Evolutionary conservation across 2,113 vertebrate genomes (phyloP).

Genomic region (Poeciliopsis occidentalis): DNA sequence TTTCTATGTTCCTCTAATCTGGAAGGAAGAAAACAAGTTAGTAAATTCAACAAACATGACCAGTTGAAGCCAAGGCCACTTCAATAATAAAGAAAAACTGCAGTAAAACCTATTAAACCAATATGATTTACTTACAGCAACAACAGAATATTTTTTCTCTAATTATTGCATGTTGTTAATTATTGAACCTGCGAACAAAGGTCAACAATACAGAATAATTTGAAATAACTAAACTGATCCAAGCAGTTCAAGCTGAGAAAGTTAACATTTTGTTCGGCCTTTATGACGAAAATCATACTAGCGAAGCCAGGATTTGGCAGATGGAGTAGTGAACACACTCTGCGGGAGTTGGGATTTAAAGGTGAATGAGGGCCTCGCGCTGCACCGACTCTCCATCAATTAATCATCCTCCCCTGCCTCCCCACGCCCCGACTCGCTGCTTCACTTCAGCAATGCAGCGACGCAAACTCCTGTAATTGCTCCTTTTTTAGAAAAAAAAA

Average conservation of each 20-base stretch:
- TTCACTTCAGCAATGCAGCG: background rate
- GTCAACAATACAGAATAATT: background rate
- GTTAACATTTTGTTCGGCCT: conserved; percentile 16
- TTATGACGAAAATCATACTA: conserved; percentile 9
- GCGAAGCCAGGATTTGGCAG: conserved; percentile 50
- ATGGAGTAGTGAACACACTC: conserved; percentile 42
- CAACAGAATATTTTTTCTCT: background rate
- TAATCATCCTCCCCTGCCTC: conserved; percentile 3
- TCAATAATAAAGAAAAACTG: background rate
- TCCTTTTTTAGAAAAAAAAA: background rate
- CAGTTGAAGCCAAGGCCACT: background rate
- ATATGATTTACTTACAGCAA: background rate
- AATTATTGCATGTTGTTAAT: no score
- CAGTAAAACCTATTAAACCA: background rate
- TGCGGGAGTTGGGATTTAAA: conserved; percentile 55
- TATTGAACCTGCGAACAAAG: background rate
- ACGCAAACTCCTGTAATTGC: background rate
- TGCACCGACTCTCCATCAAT: conserved; percentile 14
- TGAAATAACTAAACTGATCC: conserved; percentile 3
- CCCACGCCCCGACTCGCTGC: background rate
- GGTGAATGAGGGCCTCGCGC: conserved; percentile 26
- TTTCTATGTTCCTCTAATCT: no score
- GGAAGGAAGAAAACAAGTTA: background rate
- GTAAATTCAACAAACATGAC: no score
- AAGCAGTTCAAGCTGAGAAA: conserved; percentile 9